phyloP scores from a whole-genome alignment of 2,888 invertebrate species.

The Odontocolon sp. region DNA sequence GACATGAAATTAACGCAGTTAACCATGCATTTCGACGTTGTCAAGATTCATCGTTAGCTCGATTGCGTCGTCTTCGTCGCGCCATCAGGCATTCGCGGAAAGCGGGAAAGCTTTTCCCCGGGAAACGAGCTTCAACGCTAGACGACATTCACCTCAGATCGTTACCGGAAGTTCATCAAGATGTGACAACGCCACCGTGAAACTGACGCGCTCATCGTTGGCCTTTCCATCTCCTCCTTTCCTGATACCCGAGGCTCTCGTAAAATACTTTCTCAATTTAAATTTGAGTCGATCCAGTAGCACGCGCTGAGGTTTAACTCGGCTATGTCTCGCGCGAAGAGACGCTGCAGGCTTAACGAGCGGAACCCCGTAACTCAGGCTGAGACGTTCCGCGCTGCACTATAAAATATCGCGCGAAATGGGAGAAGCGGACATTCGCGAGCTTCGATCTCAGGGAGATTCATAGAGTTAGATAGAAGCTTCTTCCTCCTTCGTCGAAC shows the following conservation, averaged over 20 bases:
- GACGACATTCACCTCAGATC: constrained; percentile 75
- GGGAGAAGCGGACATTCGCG: constrained; percentile 52
- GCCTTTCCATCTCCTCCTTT: neutral
- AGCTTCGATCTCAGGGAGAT: constrained; percentile 60
- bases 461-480: constrained; percentile 53
- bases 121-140: constrained; percentile 51
- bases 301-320: constrained; percentile 56
- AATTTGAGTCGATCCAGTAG: constrained; percentile 74
- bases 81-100: constrained; percentile 12
- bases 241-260: constrained; percentile 70
- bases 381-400: constrained; percentile 52
- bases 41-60: constrained; percentile 22
- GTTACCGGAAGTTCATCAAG: constrained; percentile 81
- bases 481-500: constrained; percentile 25
- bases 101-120: constrained; percentile 46
- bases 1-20: constrained; percentile 60
- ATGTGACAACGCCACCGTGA: constrained; percentile 81
- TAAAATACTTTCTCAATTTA: constrained; percentile 81
- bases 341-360: constrained; percentile 76
- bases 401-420: constrained; percentile 74
- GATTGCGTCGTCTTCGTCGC: neutral
- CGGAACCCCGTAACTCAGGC: constrained; percentile 77
- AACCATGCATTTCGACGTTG: constrained; percentile 34
- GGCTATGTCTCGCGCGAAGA: constrained; percentile 44
- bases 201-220: constrained; percentile 68